Evolutionary conservation across 2,113 vertebrate genomes (phyloP).

Genomic region (Myocastor coypus): DNA sequence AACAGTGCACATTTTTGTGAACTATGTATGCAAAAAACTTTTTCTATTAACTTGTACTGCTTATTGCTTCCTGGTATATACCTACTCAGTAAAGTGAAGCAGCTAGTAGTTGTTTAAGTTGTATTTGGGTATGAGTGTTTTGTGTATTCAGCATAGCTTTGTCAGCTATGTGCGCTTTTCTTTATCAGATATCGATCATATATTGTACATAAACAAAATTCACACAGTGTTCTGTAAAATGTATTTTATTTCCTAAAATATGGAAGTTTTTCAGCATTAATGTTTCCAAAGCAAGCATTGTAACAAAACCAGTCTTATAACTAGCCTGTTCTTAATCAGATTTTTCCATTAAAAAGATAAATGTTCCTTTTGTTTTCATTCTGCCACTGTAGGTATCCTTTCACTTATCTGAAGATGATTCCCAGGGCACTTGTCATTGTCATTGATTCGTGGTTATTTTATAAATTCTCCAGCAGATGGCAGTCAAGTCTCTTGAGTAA

Average conservation of each 20-base stretch:
- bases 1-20: conserved; percentile 19
- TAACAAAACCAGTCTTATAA: background rate
- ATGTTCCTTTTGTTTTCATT: background rate
- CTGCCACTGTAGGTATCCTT: background rate
- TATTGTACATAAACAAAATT: background rate
- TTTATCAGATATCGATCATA: background rate
- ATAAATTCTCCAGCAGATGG: conserved; percentile 67
- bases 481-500: conserved; percentile 56
- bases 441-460: conserved; percentile 39
- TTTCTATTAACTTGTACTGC: background rate
- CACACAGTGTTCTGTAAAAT: background rate
- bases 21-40: background rate
- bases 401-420: background rate
- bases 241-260: background rate
- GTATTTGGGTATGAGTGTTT: background rate
- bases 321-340: background rate
- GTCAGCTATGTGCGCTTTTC: background rate
- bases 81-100: background rate
- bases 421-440: background rate
- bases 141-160: background rate
- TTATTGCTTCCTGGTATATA: background rate
- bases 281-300: background rate
- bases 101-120: background rate
- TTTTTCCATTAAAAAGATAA: background rate
- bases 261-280: background rate